Evolutionary conservation across 2,113 vertebrate genomes (phyloP), one percentile per base, ranked within the genome.

Genomic region (Tamias sibiricus): DNA sequence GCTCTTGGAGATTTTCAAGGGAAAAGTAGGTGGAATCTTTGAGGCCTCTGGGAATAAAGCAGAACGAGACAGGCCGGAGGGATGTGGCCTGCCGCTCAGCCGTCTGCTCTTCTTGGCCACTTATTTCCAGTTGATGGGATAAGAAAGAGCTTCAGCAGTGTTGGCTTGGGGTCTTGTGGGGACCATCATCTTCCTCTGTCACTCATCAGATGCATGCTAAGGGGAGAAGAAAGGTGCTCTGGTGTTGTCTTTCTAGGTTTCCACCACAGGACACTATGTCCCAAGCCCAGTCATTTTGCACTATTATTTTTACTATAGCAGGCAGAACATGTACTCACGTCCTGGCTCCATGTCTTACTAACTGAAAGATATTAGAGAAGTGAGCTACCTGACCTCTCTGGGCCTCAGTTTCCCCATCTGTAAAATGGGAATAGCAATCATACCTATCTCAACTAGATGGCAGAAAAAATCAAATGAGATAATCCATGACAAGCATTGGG

Each of bases 371-470:
- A 71, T 82, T 69, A 69, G 79, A 49, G 54, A 87, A 86, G 24
- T 74, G 68, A 52, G 2, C 49, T 59, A 10, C 28, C 62, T 89
- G 19, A 40, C 54, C n/a, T 90, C 24, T 47, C 42, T 79, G 26
- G 49, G 26, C 47, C 37, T 96, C n/a, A 16, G 72, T 87, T 74
- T 95, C 44, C 47, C 49, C 79, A 35, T 91, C 54, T 97, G 4
- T 89, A 77, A 74, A 85, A 62, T 77, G 81, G 37, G 19, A 7
- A 22, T 37, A 71, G 49, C 77, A 57, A 54, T 40, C 35, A n/a
- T 20, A 40, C 64, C 69, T 49, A 10, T n/a, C 19, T 93, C 49
- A 2, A 19, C 71, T 8, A 93, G 14, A 74, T 82, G 59, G 44
- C 22, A 37, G 37, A 79, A 87, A 87, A 12, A 83, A 84, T 7